Percentiles rank a stretch among this genome's conserved stretches.
phyloP scores from a whole-genome alignment of 2,113 vertebrate species.

The Osmerus mordax region DNA sequence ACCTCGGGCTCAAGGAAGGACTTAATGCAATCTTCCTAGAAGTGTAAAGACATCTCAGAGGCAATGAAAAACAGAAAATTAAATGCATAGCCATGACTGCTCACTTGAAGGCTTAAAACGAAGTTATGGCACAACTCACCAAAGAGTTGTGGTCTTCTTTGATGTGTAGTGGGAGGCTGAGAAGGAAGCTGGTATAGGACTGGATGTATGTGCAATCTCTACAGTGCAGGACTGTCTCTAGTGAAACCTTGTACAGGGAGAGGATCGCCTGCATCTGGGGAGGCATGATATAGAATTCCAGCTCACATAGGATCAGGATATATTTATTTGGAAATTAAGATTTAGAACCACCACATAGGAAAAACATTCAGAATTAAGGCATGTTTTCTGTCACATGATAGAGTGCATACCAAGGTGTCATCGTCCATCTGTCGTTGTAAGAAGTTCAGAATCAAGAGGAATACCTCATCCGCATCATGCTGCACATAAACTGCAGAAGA shows the following conservation, averaged over 20 bases:
- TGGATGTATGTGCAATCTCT: constrained; percentile 38
- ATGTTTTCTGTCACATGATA: background rate
- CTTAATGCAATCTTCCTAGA: constrained; percentile 58
- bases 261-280: constrained; percentile 61
- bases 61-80: background rate
- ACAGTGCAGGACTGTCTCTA: constrained; percentile 56
- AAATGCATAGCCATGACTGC: too few species aligned
- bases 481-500: constrained; percentile 48
- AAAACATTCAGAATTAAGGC: background rate
- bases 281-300: background rate
- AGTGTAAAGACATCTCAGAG: background rate
- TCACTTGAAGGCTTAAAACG: too few species aligned
- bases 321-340: too few species aligned
- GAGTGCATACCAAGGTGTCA: constrained; percentile 49
- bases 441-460: constrained; percentile 64
- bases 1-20: constrained; percentile 61
- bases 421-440: constrained; percentile 61
- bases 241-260: constrained; percentile 60
- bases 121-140: constrained; percentile 38
- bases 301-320: too few species aligned
- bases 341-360: too few species aligned
- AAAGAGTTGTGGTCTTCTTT: constrained; percentile 43
- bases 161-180: constrained; percentile 63
- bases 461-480: constrained; percentile 72
- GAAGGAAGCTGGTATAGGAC: constrained; percentile 37